Percentiles rank a stretch among this genome's conserved stretches.
These are phyloP conservation scores for Morbakka virulenta DNA, from an alignment of 30 jellyfish, hydroid and myxozoan species.

Conservation along the genomic window DNA sequence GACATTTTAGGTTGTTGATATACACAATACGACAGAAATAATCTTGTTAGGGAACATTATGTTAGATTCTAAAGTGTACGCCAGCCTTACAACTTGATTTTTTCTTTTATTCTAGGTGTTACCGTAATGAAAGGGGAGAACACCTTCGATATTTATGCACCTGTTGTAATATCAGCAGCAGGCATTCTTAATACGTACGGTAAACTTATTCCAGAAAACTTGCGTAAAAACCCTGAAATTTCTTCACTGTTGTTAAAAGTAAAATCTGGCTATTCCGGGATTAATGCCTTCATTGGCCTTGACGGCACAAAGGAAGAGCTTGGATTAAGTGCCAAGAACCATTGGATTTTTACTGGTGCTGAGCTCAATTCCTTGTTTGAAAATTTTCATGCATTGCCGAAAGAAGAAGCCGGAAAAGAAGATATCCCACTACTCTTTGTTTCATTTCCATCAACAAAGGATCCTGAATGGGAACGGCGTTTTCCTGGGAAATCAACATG, in stretches of 20 bases:
- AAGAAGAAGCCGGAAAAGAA: slow-evolving; percentile 58
- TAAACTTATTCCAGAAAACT: slow-evolving; percentile 42
- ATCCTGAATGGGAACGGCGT: slow-evolving; percentile 91
- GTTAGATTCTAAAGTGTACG: too few relatives aligned
- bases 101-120: slow-evolving; percentile 51
- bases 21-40: too few relatives aligned
- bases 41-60: too few relatives aligned
- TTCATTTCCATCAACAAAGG: slow-evolving; percentile 96
- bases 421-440: slow-evolving; percentile 88
- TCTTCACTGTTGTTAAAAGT: slow-evolving; percentile 42
- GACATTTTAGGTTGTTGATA: too few relatives aligned
- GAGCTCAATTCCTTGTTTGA: slow-evolving; percentile 50
- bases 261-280: slow-evolving; percentile 76
- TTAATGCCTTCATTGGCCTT: slow-evolving; percentile 74
- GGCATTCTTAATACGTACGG: slow-evolving; percentile 77
- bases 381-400: slow-evolving; percentile 45
- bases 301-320: slow-evolving; percentile 87
- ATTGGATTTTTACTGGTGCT: slow-evolving; percentile 75
- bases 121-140: slow-evolving; percentile 75
- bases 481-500: slow-evolving; percentile 92
- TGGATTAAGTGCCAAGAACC: slow-evolving; percentile 61
- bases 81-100: too few relatives aligned
- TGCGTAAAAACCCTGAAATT: slow-evolving; percentile 22
- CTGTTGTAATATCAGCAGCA: slow-evolving; percentile 77
- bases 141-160: slow-evolving; percentile 70